Evolutionary conservation across 2,888 invertebrate genomes (phyloP).

Genomic region (Ophioninae sp.): DNA sequence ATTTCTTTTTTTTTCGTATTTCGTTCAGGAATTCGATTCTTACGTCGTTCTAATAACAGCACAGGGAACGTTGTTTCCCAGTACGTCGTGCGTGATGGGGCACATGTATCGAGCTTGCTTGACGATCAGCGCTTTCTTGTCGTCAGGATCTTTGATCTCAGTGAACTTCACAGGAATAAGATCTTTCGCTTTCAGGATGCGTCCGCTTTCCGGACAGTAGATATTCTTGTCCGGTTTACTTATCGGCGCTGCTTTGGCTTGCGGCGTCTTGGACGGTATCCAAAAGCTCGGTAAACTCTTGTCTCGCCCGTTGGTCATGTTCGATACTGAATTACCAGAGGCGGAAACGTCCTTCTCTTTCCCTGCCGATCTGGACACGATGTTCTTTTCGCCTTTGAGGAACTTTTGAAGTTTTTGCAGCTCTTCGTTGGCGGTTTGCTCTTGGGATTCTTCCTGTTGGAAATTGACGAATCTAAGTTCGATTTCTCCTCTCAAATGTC

Average conservation of each 20-base stretch:
- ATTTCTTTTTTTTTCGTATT: neutral
- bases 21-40: constrained; percentile 73
- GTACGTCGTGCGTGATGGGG: constrained; percentile 97
- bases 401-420: constrained; percentile 90
- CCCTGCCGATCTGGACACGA: constrained; percentile 80
- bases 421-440: constrained; percentile 88
- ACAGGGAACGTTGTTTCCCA: constrained; percentile 96
- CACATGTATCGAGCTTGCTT: constrained; percentile 98
- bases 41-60: constrained; percentile 95
- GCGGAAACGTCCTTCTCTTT: constrained; percentile 58
- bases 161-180: constrained; percentile 97
- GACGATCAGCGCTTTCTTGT: constrained; percentile 92
- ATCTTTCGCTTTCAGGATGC: constrained; percentile 94
- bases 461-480: neutral
- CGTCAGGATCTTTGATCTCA: constrained; percentile 92
- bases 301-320: constrained; percentile 89
- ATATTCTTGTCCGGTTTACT: constrained; percentile 91
- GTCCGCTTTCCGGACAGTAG: constrained; percentile 92
- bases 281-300: constrained; percentile 96
- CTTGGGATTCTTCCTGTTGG: constrained; percentile 84
- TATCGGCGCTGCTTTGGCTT: constrained; percentile 87
- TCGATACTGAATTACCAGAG: constrained; percentile 85
- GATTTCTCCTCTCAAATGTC: neutral
- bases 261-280: constrained; percentile 96
- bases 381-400: constrained; percentile 91